Evolutionary conservation across 2,888 invertebrate species (phyloP).

Genomic region (Smittia sp.): DNA sequence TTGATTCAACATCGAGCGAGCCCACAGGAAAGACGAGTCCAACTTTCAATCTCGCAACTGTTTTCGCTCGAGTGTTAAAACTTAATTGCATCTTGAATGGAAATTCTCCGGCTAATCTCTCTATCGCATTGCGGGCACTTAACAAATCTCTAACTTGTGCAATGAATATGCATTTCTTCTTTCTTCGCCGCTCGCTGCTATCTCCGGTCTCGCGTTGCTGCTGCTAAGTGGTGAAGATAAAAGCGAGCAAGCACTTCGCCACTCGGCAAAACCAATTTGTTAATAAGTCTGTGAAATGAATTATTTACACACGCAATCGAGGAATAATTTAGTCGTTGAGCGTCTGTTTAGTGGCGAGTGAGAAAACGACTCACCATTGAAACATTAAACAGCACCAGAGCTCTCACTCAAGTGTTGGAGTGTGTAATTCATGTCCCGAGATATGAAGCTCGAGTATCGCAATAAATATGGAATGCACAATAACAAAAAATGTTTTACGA

Average conservation of each 20-base stretch:
- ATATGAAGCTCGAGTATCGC: background rate
- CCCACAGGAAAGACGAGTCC: background rate
- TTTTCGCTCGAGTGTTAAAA: background rate
- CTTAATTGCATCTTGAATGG: background rate
- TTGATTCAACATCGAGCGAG: background rate
- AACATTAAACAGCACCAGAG: conserved; percentile 5
- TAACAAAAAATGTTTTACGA: background rate
- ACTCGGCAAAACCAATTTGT: conserved; percentile 36
- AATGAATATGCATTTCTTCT: conserved; percentile 36
- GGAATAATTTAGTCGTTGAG: background rate
- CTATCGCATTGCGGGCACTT: conserved; percentile 5
- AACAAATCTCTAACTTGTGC: conserved; percentile 31
- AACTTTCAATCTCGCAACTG: too few relatives aligned
- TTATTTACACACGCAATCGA: conserved; percentile 29
- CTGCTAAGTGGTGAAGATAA: conserved; percentile 21
- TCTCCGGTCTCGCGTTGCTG: background rate
- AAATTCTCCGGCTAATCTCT: conserved; percentile 7
- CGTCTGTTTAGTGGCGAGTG: background rate
- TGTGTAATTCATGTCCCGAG: conserved; percentile 17
- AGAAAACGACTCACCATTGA: background rate
- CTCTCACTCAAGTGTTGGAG: conserved; percentile 26
- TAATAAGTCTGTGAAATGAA: conserved; percentile 38
- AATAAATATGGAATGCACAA: conserved; percentile 24
- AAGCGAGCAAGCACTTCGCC: background rate
- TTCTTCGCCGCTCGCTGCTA: background rate